These are phyloP conservation scores for Sarcophaga bullata DNA, from an alignment of 1,140 invertebrate genomes.

Conservation along the genomic window DNA sequence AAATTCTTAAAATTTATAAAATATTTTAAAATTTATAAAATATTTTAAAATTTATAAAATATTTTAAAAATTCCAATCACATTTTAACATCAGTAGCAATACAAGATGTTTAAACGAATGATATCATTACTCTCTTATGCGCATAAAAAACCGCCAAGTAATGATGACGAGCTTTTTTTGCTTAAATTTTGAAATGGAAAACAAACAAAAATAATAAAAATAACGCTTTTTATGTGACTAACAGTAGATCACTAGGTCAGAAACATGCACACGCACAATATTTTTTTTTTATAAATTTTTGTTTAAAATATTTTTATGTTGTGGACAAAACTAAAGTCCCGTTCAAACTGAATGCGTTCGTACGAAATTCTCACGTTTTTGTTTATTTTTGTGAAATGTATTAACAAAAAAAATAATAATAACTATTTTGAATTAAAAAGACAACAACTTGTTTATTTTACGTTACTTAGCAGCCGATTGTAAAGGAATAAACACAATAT, in stretches of 20 bases:
- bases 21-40: no score
- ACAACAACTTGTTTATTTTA: conserved; percentile 44
- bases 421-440: neutral
- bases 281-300: neutral
- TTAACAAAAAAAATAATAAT: neutral
- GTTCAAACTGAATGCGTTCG: neutral
- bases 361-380: neutral
- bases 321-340: conserved; percentile 13
- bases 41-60: no score
- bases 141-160: neutral
- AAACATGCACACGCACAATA: neutral
- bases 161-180: neutral
- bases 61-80: no score
- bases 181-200: neutral
- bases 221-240: neutral
- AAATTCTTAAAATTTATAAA: no score
- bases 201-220: neutral
- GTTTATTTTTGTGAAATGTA: conserved; percentile 25
- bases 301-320: neutral
- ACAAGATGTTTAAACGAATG: neutral
- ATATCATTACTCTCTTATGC: neutral
- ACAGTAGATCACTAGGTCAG: conserved; percentile 22
- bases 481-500: neutral
- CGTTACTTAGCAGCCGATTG: conserved; percentile 45
- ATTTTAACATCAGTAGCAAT: no score